Conservation (phyloP, 2,888 invertebrate species). For the Tortricodes alternella region DNA sequence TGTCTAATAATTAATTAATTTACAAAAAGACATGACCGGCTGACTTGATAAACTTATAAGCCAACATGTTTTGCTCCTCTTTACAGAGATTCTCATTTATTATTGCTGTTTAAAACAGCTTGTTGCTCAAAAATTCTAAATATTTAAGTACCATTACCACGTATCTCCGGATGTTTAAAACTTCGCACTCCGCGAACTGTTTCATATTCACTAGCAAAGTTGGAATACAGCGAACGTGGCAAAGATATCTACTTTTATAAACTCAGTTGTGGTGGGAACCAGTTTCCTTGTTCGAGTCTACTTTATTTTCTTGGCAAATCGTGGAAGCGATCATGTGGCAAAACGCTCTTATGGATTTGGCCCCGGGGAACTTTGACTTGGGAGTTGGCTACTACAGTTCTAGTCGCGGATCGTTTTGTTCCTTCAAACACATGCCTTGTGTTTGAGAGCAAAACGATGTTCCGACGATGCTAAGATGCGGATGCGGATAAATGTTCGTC, state of each 20-base stretch:
- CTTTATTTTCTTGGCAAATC: constrained; percentile 80
- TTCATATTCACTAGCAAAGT: constrained; percentile 63
- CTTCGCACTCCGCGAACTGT: constrained; percentile 40
- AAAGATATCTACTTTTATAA: constrained; percentile 62
- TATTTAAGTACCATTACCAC: constrained; percentile 31
- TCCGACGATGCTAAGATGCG: constrained; percentile 58
- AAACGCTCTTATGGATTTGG: constrained; percentile 79
- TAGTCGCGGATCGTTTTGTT: constrained; percentile 41
- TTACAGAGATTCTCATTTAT: constrained; percentile 3
- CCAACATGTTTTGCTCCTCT: neutral
- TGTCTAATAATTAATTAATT: no score
- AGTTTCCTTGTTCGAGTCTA: constrained; percentile 64
- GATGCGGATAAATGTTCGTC: constrained; percentile 58
- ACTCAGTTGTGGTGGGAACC: constrained; percentile 62
- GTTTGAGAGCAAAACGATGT: constrained; percentile 80
- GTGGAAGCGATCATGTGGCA: constrained; percentile 80
- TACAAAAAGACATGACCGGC: no score
- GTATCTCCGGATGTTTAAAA: constrained; percentile 33
- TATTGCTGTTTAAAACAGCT: constrained; percentile 15
- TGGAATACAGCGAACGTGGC: constrained; percentile 44
- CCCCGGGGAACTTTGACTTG: constrained; percentile 77
- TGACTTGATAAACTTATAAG: neutral
- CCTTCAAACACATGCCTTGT: constrained; percentile 47
- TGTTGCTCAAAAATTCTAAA: constrained; percentile 28
- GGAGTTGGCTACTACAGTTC: constrained; percentile 56